Evolutionary conservation across 2,113 vertebrate genomes (phyloP).

Genomic region (Cairina moschata): DNA sequence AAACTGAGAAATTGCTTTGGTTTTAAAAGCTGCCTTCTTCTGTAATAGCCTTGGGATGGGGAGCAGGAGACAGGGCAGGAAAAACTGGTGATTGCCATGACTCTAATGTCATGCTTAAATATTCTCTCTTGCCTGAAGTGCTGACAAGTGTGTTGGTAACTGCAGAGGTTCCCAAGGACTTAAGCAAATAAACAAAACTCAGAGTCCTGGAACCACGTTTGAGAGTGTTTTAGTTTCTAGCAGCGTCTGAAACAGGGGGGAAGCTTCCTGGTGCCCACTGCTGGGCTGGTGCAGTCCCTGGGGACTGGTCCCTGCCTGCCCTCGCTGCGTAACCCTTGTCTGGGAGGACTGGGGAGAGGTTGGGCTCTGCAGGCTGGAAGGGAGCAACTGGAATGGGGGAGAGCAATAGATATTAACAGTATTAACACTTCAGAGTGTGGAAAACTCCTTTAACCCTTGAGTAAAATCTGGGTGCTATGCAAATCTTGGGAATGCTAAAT

Average conservation of each 20-base stretch:
- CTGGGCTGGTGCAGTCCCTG: background rate
- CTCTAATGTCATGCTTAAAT: conserved; percentile 24
- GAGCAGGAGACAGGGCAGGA: background rate
- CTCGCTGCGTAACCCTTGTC: background rate
- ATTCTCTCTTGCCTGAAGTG: conserved; percentile 32
- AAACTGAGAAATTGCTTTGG: background rate
- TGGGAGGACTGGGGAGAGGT: background rate
- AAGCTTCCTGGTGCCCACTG: background rate
- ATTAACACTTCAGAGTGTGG: background rate
- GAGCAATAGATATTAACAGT: background rate
- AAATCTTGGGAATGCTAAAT: background rate
- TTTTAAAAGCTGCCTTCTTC: background rate
- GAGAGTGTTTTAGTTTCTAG: background rate
- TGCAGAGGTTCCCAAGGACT: conserved; percentile 52
- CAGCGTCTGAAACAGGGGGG: background rate
- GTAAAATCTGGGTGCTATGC: rapidly evolving
- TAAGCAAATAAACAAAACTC: conserved; percentile 44
- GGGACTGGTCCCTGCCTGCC: background rate
- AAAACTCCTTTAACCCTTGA: background rate
- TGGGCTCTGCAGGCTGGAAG: background rate
- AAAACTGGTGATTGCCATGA: background rate
- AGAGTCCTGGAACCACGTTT: background rate
- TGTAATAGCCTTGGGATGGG: background rate
- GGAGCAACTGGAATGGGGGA: background rate
- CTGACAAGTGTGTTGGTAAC: conserved; percentile 57